These are phyloP conservation scores for Lipotes vexillifer DNA, from an alignment of 2,113 vertebrate species.

Conservation along the genomic window DNA sequence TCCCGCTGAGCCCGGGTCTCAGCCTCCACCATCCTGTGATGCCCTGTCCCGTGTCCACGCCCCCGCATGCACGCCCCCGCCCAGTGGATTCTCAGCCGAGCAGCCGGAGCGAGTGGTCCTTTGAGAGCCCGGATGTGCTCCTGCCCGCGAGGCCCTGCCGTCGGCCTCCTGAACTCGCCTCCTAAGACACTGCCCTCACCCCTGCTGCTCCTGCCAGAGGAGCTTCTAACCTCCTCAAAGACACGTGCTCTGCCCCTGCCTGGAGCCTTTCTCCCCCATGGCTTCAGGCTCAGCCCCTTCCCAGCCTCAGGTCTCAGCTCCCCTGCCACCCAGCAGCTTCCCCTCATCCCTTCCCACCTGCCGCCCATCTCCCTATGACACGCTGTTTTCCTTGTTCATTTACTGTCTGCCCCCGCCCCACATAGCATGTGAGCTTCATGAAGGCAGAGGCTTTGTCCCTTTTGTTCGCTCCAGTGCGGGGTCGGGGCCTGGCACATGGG, in stretches of 20 bases:
- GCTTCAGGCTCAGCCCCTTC: too few relatives aligned
- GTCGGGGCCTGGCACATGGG: background rate
- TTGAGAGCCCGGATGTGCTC: too few relatives aligned
- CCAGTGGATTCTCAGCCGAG: background rate
- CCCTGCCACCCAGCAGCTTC: background rate
- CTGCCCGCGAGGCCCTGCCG: background rate
- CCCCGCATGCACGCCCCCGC: fast-evolving
- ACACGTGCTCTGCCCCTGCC: background rate
- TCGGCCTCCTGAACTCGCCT: background rate
- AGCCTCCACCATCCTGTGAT: background rate
- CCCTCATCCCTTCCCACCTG: background rate
- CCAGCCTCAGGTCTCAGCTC: background rate
- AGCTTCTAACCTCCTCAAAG: background rate
- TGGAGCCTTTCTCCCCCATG: background rate
- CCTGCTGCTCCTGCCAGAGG: too few relatives aligned
- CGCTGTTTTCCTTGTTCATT: background rate
- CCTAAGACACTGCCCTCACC: background rate
- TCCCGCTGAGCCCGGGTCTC: background rate
- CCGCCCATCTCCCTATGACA: background rate
- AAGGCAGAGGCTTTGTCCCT: background rate
- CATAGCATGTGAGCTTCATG: background rate
- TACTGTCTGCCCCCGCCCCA: background rate
- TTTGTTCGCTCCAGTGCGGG: too few relatives aligned
- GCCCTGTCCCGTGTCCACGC: background rate
- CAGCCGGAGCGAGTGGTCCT: too few relatives aligned